Base-by-base conservation (phyloP, 2,888 invertebrate genomes). In the Leucophenga montana region DNA sequence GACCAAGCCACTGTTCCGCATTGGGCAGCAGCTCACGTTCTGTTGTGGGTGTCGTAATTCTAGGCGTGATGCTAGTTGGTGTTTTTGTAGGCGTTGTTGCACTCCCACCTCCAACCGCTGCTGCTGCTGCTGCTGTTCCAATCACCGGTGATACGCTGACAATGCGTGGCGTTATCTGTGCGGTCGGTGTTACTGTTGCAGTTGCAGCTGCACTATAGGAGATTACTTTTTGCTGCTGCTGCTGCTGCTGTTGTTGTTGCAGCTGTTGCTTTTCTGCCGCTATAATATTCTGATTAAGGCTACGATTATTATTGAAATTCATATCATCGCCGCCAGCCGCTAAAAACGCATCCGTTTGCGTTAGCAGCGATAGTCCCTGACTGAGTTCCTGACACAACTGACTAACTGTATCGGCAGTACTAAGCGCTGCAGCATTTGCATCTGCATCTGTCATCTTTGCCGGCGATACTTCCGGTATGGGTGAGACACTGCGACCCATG, bases 1-100 rank as follows among this genome's bases (percentile, higher is more conserved):
- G 92, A 9, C 94, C 95, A 76, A 95, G 89, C 95, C 95, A 95
- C 81, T 95, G 95, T 80, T 95, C 95, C 0, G 95, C 94, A 87
- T 93, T 94, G 31, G 95, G 95, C 86, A 94, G 90, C 71, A 90
- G 88, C 62, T 89, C 86, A 3, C 89, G 86, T 3, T 88, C 82
- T 73, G 89, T 89, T 20, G 46, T 44, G 13, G 61, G 8, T n/a
- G 61, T 44, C 14, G 62, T 62, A 8, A 18, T 50, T 50, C 16
- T 50, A 8, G 50, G 16, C 16, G 50, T n/a, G 48, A 3, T 16
- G 13, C 27, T n/a, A 13, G 67, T 31, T 50, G 61, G 76, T 48
- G 68, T 71, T 16, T 53, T 71, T 18, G 67, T 74, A 48, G 53
- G 76, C 73, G 76, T 73, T 57, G 75, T 80, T 69, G 71, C 61